phyloP scores from a whole-genome alignment of 2,113 vertebrate genomes.

The Anoura caudifer region DNA sequence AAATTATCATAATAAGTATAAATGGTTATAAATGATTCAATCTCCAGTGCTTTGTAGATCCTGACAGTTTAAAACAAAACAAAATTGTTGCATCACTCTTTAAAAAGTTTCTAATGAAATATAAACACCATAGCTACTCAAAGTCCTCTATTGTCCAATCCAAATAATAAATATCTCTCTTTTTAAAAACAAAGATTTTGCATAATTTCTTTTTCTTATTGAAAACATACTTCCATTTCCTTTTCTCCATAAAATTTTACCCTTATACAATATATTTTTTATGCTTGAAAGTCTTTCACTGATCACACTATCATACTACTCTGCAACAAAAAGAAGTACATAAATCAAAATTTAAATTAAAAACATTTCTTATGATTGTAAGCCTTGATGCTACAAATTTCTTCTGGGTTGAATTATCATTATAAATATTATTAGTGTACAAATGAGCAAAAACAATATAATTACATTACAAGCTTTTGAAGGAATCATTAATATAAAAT shows the following conservation, averaged over 20 bases:
- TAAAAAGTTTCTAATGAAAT: slow-evolving; percentile 38
- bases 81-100: slow-evolving; percentile 24
- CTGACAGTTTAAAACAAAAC: slow-evolving; percentile 50
- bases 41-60: slow-evolving; percentile 50
- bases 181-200: neutral
- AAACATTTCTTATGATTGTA: neutral
- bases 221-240: slow-evolving; percentile 7
- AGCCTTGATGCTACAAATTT: neutral
- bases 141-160: slow-evolving; percentile 44
- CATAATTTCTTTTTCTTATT: slow-evolving; percentile 8
- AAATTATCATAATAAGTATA: slow-evolving; percentile 22
- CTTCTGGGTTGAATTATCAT: neutral
- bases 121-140: neutral
- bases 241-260: slow-evolving; percentile 27
- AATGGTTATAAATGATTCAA: slow-evolving; percentile 40
- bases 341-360: neutral
- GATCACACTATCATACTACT: neutral
- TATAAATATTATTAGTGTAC: slow-evolving; percentile 4
- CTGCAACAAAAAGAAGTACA: neutral
- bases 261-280: neutral
- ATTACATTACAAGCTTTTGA: neutral
- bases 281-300: slow-evolving; percentile 23
- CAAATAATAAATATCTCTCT: neutral
- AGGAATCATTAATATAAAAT: neutral
- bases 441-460: slow-evolving; percentile 1